phyloP scores from a whole-genome alignment of 1,140 invertebrate species.

The Caenorhabditis latens region DNA sequence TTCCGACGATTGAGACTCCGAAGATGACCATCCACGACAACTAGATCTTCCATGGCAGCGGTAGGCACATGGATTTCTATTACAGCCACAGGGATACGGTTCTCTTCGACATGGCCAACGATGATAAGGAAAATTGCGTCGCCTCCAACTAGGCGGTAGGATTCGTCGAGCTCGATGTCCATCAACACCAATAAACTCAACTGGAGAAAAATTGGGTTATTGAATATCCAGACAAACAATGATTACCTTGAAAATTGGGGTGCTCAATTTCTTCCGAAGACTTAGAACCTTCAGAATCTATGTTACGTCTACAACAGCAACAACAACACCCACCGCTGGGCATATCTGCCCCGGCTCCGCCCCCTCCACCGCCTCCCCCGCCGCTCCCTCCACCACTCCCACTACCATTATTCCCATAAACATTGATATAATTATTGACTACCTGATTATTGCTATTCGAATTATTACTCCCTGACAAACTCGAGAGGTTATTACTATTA shows the following conservation, averaged over 20 bases:
- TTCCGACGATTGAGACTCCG: too few species aligned
- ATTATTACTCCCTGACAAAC: slow-evolving; percentile 19
- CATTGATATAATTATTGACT: slow-evolving; percentile 6
- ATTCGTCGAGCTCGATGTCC: background rate
- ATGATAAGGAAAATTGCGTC: background rate
- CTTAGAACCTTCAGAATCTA: too few species aligned
- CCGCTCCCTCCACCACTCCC: background rate
- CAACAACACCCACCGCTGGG: background rate
- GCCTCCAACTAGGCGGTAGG: background rate
- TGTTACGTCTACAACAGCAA: background rate
- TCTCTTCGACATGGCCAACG: background rate
- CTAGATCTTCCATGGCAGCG: too few species aligned
- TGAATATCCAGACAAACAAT: too few species aligned
- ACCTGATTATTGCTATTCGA: slow-evolving; percentile 1
- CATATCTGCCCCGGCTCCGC: background rate
- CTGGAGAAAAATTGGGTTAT: background rate
- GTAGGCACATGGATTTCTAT: too few species aligned
- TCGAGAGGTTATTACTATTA: background rate
- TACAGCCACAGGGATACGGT: background rate
- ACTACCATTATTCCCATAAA: slow-evolving; percentile 20
- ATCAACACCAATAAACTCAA: background rate
- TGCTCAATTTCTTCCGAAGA: too few species aligned
- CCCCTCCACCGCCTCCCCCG: background rate
- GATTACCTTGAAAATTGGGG: background rate
- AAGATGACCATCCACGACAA: too few species aligned